Base-by-base conservation (phyloP, 2,888 invertebrate genomes). In the Malthinus seriepunctatus region DNA sequence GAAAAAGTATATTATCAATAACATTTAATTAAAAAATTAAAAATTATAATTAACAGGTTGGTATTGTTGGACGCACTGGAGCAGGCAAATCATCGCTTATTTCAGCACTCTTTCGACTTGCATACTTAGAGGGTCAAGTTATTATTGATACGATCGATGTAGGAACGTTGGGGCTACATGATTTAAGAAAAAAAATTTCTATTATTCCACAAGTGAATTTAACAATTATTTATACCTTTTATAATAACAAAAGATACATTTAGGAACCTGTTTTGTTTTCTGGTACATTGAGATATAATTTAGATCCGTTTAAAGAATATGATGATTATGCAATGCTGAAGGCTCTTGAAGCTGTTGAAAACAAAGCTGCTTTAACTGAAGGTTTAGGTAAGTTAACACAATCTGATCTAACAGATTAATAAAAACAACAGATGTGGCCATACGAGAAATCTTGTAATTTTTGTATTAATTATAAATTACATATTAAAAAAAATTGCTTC, bases 251-350 rank as follows among this genome's bases (percentile, higher is more conserved):
- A 88, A 0, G 87, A 87, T 73, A 23, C 23, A 55, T 67, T 54
- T 58, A 77, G 76, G 87, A 88, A 69, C 88, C 89, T 0, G 83
- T 88, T 7, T 71, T 89, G 12, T 88, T 88, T 73, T 83, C 84
- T 12, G 87, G 86, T 11, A 84, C 86, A 0, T 72, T 89, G 48
- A 76, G 88, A 34, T 81, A 82, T 56, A 89, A 89, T 74, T 74
- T 89, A 56, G 88, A 89, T 75, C 88, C 88, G 0, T 88, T 87
- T 68, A 69, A 79, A 72, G 77, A 89, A 61, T 74, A 73, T 42
- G 63, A 65, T 5, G 78, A 77, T 56, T 64, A 68, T 44, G 60
- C 62, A 14, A 65, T 78, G 14, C 63, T 74, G 37, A 63, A 66
- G 6, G 73, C 76, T 11, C 63, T 78, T 9, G 57, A 71, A 45